Percentiles rank a stretch among this genome's conserved stretches.
phyloP scores from a whole-genome alignment of 2,113 vertebrate genomes.

The Burhinus bistriatus region DNA sequence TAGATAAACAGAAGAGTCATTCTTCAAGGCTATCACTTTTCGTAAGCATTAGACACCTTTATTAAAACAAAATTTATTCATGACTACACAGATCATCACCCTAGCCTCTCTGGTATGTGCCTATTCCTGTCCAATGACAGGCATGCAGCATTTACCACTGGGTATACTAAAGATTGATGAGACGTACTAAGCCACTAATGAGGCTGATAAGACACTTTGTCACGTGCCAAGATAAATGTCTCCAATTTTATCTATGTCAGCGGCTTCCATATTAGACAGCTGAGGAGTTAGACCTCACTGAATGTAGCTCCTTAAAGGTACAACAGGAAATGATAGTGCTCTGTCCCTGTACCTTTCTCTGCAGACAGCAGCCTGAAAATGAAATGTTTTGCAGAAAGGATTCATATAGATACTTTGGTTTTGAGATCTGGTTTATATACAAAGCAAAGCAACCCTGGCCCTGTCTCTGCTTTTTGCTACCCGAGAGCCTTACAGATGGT shows the following conservation, averaged over 20 bases:
- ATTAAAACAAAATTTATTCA: constrained; percentile 64
- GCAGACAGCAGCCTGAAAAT: background rate
- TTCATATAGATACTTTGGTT: background rate
- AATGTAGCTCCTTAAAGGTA: constrained; percentile 29
- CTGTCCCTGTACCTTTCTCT: background rate
- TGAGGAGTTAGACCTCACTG: constrained; percentile 30
- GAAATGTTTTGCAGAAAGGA: background rate
- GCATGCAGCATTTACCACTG: constrained; percentile 45
- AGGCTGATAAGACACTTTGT: constrained; percentile 62
- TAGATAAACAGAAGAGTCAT: constrained; percentile 21
- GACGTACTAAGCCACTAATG: constrained; percentile 57
- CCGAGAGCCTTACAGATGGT: background rate
- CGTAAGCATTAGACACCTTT: constrained; percentile 44
- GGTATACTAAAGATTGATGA: constrained; percentile 54
- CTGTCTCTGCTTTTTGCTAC: background rate
- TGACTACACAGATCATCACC: constrained; percentile 59
- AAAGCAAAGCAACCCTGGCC: background rate
- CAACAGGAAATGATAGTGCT: background rate
- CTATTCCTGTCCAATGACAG: constrained; percentile 43
- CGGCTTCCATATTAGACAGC: constrained; percentile 14
- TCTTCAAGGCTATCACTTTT: constrained; percentile 61
- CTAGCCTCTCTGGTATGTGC: constrained; percentile 41
- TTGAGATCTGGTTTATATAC: background rate
- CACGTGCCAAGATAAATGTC: constrained; percentile 62
- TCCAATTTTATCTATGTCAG: constrained; percentile 58